phyloP scores from a whole-genome alignment of 2,113 vertebrate species.

The Lasiurus cinereus region DNA sequence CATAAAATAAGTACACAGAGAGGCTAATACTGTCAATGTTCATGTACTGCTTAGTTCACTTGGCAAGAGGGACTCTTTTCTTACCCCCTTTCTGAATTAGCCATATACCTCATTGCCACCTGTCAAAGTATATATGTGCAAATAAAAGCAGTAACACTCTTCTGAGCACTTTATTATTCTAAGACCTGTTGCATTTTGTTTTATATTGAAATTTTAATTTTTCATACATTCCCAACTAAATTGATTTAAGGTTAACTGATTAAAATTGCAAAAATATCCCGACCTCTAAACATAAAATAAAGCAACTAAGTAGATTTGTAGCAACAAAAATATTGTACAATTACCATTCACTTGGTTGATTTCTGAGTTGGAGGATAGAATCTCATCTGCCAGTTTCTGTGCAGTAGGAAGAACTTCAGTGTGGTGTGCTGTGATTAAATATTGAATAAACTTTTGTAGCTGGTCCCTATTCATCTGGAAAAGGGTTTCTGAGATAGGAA shows the following conservation, averaged over 20 bases:
- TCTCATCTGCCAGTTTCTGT: conserved; percentile 98
- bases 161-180: conserved; percentile 41
- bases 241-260: conserved; percentile 20
- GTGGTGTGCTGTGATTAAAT: conserved; percentile 99
- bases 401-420: conserved; percentile 99
- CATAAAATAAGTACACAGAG: conserved; percentile 5
- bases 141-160: conserved; percentile 1
- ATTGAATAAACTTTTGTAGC: conserved; percentile 99
- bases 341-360: conserved; percentile 99
- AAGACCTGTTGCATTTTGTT: not conserved
- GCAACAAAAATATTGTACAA: conserved; percentile 65
- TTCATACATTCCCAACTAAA: conserved; percentile 16
- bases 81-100: not conserved
- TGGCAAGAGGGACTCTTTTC: not conserved
- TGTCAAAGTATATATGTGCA: not conserved
- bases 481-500: conserved; percentile 99
- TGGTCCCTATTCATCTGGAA: conserved; percentile 99
- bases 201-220: conserved; percentile 22
- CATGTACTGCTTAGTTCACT: not conserved
- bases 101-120: not conserved
- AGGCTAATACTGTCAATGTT: not conserved
- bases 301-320: conserved; percentile 58
- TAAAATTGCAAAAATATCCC: conserved; percentile 38
- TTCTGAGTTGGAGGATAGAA: conserved; percentile 99
- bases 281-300: conserved; percentile 41